phyloP scores from a whole-genome alignment of 2,888 invertebrate species.

The Ectropis crepuscularia region DNA sequence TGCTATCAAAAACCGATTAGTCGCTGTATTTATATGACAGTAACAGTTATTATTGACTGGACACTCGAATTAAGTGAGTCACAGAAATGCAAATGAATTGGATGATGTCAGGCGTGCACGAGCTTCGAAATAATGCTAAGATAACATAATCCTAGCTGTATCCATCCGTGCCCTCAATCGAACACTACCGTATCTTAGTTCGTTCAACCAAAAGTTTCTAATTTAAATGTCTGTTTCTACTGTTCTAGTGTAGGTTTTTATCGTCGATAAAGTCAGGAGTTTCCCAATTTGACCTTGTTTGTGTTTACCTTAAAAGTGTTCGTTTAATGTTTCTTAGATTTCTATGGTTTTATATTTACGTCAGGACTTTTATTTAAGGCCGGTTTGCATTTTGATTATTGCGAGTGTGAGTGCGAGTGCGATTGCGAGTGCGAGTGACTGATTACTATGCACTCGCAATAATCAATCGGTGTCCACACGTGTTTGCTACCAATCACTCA shows the following conservation, averaged over 20 bases:
- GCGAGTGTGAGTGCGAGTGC: no score
- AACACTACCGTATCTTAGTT: constrained; percentile 11
- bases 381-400: no score
- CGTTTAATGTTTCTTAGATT: no score
- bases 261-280: no score
- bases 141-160: constrained; percentile 25
- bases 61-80: constrained; percentile 30
- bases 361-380: no score
- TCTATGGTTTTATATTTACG: no score
- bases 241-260: background rate
- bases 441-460: no score
- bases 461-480: no score
- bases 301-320: no score
- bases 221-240: constrained; percentile 4
- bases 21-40: constrained; percentile 26
- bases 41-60: constrained; percentile 34
- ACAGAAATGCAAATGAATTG: constrained; percentile 37
- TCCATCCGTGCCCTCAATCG: constrained; percentile 15
- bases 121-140: constrained; percentile 24
- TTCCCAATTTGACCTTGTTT: no score
- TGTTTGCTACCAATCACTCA: no score
- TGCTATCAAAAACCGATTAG: constrained; percentile 17
- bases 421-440: no score
- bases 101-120: constrained; percentile 31
- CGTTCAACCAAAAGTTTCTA: constrained; percentile 17